Evolutionary conservation across 2,113 vertebrate species (phyloP).

Genomic region (Acinonyx jubatus): DNA sequence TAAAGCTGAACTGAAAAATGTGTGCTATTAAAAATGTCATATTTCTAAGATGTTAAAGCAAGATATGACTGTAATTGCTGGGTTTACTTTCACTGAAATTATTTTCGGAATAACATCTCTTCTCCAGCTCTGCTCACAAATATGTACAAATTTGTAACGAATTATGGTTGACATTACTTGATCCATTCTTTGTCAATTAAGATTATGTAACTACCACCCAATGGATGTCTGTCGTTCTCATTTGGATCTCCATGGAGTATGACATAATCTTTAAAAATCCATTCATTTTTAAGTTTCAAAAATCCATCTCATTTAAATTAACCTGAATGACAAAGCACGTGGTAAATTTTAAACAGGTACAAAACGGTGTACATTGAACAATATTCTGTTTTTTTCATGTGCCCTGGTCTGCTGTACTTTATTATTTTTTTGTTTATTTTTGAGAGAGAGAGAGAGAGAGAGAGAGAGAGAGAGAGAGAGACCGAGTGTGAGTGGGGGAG

Average conservation of each 20-base stretch:
- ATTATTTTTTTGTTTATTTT: no score
- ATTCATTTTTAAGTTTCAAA: not conserved
- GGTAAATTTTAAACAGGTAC: not conserved
- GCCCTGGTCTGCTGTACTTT: not conserved
- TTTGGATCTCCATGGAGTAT: not conserved
- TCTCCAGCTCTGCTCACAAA: not conserved
- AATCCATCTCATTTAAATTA: not conserved
- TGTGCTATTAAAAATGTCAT: not conserved
- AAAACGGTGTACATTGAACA: not conserved
- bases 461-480: no score
- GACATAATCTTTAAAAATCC: not conserved
- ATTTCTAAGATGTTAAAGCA: not conserved
- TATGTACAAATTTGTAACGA: not conserved
- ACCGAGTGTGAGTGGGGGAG: no score
- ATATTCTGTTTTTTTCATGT: not conserved
- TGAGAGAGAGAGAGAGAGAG: no score
- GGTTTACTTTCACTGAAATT: not conserved
- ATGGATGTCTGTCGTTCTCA: not conserved
- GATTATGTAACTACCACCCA: not conserved
- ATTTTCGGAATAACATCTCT: not conserved
- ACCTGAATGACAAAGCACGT: not conserved
- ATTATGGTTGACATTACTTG: not conserved
- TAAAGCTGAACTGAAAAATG: not conserved
- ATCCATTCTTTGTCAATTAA: not conserved
- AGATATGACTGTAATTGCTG: not conserved